Base-by-base conservation (phyloP, 2,113 vertebrate genomes). In the Percopsis transmontana region DNA sequence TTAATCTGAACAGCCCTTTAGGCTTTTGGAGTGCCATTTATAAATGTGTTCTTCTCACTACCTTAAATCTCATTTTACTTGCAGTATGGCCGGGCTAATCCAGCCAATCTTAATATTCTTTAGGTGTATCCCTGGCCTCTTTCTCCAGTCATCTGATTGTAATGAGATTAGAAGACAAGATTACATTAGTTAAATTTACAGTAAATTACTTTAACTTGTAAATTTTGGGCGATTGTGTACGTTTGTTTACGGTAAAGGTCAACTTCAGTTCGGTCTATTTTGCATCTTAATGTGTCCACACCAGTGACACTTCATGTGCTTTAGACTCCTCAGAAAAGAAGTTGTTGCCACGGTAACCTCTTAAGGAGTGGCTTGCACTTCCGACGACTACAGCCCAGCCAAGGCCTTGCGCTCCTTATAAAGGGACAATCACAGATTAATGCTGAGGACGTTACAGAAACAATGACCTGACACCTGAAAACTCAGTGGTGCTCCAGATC, bases 91-190 rank as follows among this genome's bases (percentile, higher is more conserved):
- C 23, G 62, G 64, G 8, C 20, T 19, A 18, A 24, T 11, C 1
- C 15, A 20, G 13, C 7, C 27, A 47, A 64, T 75, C 24, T 63
- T 77, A 60, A 72, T 76, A 62, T 61, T 66, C 56, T 72, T 50
- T n/a, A n/a, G n/a, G n/a, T n/a, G n/a, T n/a, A n/a, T n/a, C n/a
- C n/a, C 38, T 8, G 14, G 20, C 58, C 20, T 19, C 52, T 55
- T 56, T 41, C 44, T 63, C 51, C 70, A 42, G 50, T 66, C 67
- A 84, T 58, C 74, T 42, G 70, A 50, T 74, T 55, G 41, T 71
- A 76, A 85, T 77, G 62, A 75, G 83, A 88, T 86, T 85, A 87
- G 61, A n/a, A n/a, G n/a, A n/a, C n/a, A n/a, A n/a, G n/a, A n/a
- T n/a, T n/a, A n/a, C n/a, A n/a, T n/a, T n/a, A n/a, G n/a, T n/a